phyloP scores from a whole-genome alignment of 2,888 invertebrate genomes.

The Tachina fera region DNA sequence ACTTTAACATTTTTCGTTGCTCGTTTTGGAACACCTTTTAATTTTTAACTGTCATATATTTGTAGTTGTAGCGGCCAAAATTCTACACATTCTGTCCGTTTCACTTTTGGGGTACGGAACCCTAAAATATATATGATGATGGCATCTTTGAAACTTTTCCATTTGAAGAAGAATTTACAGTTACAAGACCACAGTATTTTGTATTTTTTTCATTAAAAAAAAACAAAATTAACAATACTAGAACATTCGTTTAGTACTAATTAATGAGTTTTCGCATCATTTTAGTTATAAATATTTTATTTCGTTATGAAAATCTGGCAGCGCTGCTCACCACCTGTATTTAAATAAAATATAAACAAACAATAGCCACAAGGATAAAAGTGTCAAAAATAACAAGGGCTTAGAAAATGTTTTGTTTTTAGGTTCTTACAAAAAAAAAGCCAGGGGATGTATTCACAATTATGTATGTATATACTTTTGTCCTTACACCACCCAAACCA shows the following conservation, averaged over 20 bases:
- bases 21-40: no score
- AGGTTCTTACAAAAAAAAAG: neutral
- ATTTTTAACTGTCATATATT: no score
- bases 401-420: constrained; percentile 52
- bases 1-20: no score
- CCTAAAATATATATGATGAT: neutral
- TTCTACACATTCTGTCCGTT: no score
- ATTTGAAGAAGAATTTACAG: no score
- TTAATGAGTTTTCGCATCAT: neutral
- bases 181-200: no score
- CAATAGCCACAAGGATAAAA: constrained; percentile 29
- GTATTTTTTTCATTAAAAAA: neutral
- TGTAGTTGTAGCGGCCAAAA: no score
- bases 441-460: neutral
- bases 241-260: no score
- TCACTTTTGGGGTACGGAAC: no score
- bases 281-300: neutral
- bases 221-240: no score
- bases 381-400: constrained; percentile 61
- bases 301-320: neutral
- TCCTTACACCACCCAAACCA: constrained; percentile 14
- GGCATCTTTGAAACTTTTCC: neutral
- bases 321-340: neutral
- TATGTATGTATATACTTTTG: neutral
- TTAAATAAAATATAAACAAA: neutral